Percentiles rank a stretch among this genome's conserved stretches.
Conservation (phyloP, 2,113 vertebrate species). For the Zosterops japonicus region DNA sequence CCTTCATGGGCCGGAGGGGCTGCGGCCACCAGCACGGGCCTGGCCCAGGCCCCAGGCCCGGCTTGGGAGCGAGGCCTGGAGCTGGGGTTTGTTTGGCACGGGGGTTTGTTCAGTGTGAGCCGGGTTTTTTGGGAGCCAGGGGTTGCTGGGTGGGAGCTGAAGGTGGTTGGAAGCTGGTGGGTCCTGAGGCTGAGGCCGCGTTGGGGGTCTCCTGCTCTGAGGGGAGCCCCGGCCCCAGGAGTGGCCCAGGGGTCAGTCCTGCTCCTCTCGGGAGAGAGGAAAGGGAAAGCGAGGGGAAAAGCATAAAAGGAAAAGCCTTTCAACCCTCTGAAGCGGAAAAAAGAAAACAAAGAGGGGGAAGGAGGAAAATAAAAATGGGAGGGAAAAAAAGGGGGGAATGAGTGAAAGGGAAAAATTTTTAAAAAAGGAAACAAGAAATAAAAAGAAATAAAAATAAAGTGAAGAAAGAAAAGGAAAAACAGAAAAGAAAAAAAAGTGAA, state of each 20-base stretch:
- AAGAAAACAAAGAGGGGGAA: background rate
- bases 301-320: background rate
- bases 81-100: rapidly evolving
- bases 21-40: background rate
- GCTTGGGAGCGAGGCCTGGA: background rate
- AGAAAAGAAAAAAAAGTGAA: rapidly evolving
- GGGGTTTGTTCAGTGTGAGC: too few species aligned
- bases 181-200: background rate
- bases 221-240: rapidly evolving
- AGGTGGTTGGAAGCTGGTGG: background rate
- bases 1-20: rapidly evolving
- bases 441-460: rapidly evolving
- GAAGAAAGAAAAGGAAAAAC: background rate
- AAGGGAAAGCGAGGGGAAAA: background rate
- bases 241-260: rapidly evolving
- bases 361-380: background rate
- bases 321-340: rapidly evolving
- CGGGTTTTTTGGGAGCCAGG: background rate
- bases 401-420: too few species aligned
- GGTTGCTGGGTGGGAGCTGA: rapidly evolving
- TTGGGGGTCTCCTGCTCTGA: rapidly evolving
- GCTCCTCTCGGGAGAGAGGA: background rate
- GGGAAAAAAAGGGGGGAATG: rapidly evolving
- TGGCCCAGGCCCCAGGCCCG: rapidly evolving
- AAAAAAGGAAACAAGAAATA: background rate